phyloP scores from a whole-genome alignment of 2,797 vertebrate species.

The Geotrypetes seraphini region DNA sequence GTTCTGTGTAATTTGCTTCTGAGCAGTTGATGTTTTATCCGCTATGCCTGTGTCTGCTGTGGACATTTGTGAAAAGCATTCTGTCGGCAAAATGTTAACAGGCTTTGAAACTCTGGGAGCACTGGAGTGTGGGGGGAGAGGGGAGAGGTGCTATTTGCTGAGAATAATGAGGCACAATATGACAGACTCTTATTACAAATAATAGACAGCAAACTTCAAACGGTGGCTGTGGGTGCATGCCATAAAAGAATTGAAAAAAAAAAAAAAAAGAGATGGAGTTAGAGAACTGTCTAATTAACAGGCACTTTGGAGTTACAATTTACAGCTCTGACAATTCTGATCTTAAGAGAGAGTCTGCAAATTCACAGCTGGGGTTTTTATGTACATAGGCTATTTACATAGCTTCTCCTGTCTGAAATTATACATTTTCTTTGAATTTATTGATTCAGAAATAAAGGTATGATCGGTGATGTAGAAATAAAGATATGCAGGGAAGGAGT shows the following conservation, averaged over 20 bases:
- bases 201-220: constrained; percentile 65
- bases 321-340: constrained; percentile 44
- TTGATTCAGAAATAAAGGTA: no score
- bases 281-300: constrained; percentile 71
- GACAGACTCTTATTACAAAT: constrained; percentile 61
- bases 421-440: constrained; percentile 32
- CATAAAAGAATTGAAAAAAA: constrained; percentile 52
- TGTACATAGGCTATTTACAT: no score
- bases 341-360: constrained; percentile 54
- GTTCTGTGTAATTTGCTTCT: constrained; percentile 52
- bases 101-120: constrained; percentile 56
- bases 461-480: no score
- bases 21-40: constrained; percentile 58
- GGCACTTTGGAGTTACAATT: constrained; percentile 54
- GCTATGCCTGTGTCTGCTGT: constrained; percentile 39
- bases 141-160: constrained; percentile 45
- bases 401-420: constrained; percentile 20
- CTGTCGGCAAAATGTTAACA: constrained; percentile 54
- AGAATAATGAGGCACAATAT: constrained; percentile 63
- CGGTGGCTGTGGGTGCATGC: constrained; percentile 51
- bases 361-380: constrained; percentile 43
- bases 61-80: constrained; percentile 57
- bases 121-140: constrained; percentile 18
- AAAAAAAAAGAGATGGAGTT: constrained; percentile 45
- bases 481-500: no score